Evolutionary conservation across 1,140 invertebrate species (phyloP).

Genomic region (Dryas iulia): DNA sequence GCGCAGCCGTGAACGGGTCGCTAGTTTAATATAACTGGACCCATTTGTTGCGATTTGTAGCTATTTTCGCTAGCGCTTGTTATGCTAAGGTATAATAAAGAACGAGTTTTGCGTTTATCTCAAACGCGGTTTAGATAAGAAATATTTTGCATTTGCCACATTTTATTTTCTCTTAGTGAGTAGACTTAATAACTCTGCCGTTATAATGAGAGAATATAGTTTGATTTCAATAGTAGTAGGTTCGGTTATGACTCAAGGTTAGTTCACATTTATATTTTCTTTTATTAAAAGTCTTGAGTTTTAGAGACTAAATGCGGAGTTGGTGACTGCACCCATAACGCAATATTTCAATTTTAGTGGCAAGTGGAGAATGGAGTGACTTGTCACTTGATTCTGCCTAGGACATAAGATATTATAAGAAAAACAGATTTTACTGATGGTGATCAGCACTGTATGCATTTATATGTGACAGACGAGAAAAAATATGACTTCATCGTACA

Average conservation of each 20-base stretch:
- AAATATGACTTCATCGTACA: background rate
- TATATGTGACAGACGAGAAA: background rate
- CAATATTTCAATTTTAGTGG: no score
- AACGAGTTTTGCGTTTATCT: background rate
- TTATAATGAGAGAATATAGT: background rate
- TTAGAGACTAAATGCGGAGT: no score
- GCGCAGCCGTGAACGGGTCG: no score
- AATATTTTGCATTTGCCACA: background rate
- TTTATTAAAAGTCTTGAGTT: no score
- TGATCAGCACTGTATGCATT: background rate
- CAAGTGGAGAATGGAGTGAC: background rate
- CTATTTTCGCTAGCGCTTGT: background rate
- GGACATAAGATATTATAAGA: background rate
- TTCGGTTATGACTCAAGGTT: no score
- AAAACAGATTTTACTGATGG: background rate
- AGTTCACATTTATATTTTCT: no score
- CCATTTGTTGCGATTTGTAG: background rate
- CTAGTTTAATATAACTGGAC: background rate
- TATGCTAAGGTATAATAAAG: conserved; percentile 1
- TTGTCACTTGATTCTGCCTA: background rate
- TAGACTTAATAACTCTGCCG: no score
- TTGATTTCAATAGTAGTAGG: no score
- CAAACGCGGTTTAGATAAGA: background rate
- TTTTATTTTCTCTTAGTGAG: background rate
- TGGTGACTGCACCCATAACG: no score